Conservation (phyloP, 2,888 invertebrate genomes). For the Agrotis clavis region DNA sequence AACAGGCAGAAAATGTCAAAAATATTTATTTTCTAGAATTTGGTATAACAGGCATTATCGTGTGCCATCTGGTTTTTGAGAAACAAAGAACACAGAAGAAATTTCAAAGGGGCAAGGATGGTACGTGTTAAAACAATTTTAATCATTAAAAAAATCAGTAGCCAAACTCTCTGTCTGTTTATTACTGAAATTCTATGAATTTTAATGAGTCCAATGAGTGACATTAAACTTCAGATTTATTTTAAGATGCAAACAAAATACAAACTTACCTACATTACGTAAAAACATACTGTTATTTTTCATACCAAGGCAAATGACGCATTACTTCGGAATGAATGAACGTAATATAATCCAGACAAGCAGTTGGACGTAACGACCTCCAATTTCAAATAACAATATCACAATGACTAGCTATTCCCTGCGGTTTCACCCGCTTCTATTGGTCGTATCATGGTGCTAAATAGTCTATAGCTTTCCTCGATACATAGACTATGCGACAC, state of each 20-base stretch:
- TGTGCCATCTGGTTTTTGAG: too few species aligned
- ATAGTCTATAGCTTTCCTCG: too few species aligned
- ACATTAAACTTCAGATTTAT: background rate
- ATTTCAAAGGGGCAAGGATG: too few species aligned
- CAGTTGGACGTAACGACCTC: constrained; percentile 16
- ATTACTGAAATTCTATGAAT: background rate
- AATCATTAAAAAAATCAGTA: background rate
- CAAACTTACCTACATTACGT: background rate
- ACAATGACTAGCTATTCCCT: background rate
- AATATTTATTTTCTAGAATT: too few species aligned
- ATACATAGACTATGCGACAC: too few species aligned
- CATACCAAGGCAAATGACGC: constrained; percentile 4
- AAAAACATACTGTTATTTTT: background rate
- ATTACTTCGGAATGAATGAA: background rate
- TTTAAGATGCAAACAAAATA: background rate
- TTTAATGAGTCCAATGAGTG: background rate
- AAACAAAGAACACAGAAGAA: too few species aligned
- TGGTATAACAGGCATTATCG: too few species aligned
- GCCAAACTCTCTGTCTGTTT: background rate
- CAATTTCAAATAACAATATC: constrained; percentile 19
- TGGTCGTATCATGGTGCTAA: too few species aligned
- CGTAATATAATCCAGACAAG: background rate
- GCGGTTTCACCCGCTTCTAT: too few species aligned
- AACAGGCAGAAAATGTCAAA: background rate
- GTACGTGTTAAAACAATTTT: too few species aligned